phyloP scores from a whole-genome alignment of 2,113 vertebrate species.

The Helogale parvula region DNA sequence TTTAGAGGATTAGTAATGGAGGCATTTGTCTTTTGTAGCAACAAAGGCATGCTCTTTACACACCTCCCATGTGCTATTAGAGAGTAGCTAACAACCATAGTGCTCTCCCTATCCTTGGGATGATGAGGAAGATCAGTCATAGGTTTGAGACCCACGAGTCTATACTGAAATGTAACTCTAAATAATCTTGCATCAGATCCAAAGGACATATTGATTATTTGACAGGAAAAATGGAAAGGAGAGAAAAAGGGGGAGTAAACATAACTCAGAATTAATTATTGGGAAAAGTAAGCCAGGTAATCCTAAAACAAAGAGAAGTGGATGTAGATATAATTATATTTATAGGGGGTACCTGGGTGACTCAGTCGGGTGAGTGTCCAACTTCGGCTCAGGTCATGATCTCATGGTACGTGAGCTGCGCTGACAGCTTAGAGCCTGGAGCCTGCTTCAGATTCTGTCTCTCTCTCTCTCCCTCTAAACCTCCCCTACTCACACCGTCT shows the following conservation, averaged over 20 bases:
- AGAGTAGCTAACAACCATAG: not conserved
- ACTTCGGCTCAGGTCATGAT: too few species aligned
- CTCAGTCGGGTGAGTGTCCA: too few species aligned
- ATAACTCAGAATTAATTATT: not conserved
- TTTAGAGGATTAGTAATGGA: not conserved
- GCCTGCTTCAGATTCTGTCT: too few species aligned
- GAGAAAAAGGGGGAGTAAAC: not conserved
- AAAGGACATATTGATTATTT: not conserved
- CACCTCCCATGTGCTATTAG: not conserved
- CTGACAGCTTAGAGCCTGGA: too few species aligned
- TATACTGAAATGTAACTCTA: constrained; percentile 14
- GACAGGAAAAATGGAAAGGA: not conserved
- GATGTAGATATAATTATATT: not conserved
- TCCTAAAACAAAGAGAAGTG: not conserved
- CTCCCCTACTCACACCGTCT: too few species aligned
- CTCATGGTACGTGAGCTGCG: too few species aligned
- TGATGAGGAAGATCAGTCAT: not conserved
- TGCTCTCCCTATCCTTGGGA: not conserved
- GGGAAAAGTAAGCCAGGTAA: not conserved
- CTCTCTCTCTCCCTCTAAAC: too few species aligned
- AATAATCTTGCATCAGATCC: not conserved
- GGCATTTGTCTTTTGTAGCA: not conserved
- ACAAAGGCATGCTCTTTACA: not conserved
- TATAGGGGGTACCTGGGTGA: not conserved
- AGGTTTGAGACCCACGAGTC: not conserved